Evolutionary conservation across 2,113 vertebrate species (phyloP).

Genomic region (Prionailurus viverrinus): DNA sequence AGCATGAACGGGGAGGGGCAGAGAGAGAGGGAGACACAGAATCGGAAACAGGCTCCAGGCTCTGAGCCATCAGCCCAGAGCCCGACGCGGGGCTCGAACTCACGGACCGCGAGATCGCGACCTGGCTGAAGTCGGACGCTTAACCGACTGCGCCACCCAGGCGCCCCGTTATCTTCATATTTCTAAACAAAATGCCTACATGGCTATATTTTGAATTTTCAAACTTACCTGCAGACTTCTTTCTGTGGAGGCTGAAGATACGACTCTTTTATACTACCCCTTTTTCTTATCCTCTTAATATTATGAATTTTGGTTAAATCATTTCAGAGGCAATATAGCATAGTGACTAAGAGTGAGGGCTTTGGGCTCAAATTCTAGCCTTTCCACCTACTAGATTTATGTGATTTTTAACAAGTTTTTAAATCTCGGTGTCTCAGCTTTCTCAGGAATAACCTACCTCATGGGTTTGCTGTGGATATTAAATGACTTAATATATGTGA

Average conservation of each 20-base stretch:
- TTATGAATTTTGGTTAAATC: background rate
- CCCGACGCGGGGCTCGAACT: no score
- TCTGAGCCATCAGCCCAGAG: no score
- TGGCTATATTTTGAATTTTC: conserved; percentile 52
- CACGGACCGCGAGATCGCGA: no score
- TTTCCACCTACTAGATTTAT: background rate
- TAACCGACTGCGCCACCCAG: no score
- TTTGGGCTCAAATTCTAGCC: background rate
- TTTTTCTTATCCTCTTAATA: background rate
- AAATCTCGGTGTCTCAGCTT: background rate
- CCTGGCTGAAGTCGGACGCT: no score
- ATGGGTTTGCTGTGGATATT: background rate
- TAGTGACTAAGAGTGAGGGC: background rate
- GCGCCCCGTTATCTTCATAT: background rate
- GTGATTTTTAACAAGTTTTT: conserved; percentile 5
- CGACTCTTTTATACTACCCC: background rate
- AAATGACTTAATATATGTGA: background rate
- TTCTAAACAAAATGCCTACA: background rate
- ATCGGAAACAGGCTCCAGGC: no score
- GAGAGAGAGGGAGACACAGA: no score
- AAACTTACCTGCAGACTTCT: background rate
- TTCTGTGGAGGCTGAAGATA: background rate
- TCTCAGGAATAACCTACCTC: background rate
- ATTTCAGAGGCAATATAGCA: background rate
- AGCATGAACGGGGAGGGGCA: no score